A percentile compares a stretch with the other conserved stretches of the same genome.
Conservation (phyloP, 1,140 invertebrate genomes). For the Sweltsa coloradensis region DNA sequence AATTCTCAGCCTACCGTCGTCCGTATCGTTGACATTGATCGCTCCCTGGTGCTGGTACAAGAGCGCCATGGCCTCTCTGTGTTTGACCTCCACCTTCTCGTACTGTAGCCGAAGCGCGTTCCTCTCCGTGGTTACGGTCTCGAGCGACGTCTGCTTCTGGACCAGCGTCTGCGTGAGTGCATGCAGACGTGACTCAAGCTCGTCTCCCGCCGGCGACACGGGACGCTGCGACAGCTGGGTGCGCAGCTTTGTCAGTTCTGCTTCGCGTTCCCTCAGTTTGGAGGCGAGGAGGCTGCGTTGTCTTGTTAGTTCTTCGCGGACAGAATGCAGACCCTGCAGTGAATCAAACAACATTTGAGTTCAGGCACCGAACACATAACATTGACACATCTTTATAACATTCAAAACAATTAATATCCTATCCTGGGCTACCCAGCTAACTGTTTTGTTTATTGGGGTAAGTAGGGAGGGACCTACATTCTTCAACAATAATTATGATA, state of each 20-base stretch:
- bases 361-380: too few species aligned
- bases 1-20: slow-evolving; percentile 42
- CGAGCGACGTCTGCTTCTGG: slow-evolving; percentile 64
- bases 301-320: slow-evolving; percentile 42
- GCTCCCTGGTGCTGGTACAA: slow-evolving; percentile 20
- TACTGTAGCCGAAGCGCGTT: slow-evolving; percentile 66
- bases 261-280: slow-evolving; percentile 43
- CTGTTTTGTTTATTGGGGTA: too few species aligned
- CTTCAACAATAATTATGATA: too few species aligned
- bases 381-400: too few species aligned
- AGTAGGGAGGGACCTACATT: too few species aligned
- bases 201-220: slow-evolving; percentile 37
- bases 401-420: too few species aligned
- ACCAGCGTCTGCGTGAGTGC: slow-evolving; percentile 66
- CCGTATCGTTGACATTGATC: slow-evolving; percentile 48
- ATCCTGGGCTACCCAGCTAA: too few species aligned
- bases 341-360: too few species aligned
- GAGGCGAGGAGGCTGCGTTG: slow-evolving; percentile 36
- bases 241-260: slow-evolving; percentile 45
- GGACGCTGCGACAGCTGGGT: slow-evolving; percentile 39
- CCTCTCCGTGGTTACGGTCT: slow-evolving; percentile 62
- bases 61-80: slow-evolving; percentile 29
- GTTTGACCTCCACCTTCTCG: slow-evolving; percentile 61
- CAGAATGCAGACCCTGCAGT: slow-evolving; percentile 42
- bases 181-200: slow-evolving; percentile 55